Base-by-base conservation (phyloP, 2,797 vertebrate genomes). In the Acanthornis magna region DNA sequence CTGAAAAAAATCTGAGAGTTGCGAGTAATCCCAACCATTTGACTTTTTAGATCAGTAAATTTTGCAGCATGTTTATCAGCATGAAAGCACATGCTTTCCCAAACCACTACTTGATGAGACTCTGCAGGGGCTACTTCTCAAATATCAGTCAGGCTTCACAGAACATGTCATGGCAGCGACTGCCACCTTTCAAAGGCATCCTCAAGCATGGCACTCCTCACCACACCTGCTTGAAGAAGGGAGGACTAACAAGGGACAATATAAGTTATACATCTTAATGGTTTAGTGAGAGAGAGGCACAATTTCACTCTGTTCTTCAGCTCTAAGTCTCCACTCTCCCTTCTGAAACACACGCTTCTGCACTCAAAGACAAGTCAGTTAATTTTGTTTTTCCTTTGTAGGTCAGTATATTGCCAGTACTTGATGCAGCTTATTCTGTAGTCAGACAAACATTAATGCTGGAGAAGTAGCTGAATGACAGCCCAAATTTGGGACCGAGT, bases 161-260 rank as follows among this genome's bases (percentile, higher is more conserved):
- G 17, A 61, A 29, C 11, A 15, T 1, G 5, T 7, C 18, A 66
- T 0, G 3, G 30, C 34, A 80, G 43, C 5, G 4, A n/a, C 25
- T 21, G 10, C 11, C 16, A 11, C 2, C 0, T 14, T 51, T 51
- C 54, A 55, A 61, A 82, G 0, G 1, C 20, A n/a, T 26, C 42
- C 21, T 67, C 18, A 25, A 19, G 30, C 15, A 38, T 4, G 13
- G 16, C 13, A 38, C 11, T 54, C 32, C 34, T 66, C 30, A 61
- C 13, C 21, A 72, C 25, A 45, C 0, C 25, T 19, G 8, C 16
- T 13, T 63, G 45, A 11, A 73, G 70, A 50, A 48, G 7, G 18
- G 7, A 77, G 12, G 8, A 20, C 40, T 63, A 60, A 25, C 12
- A 48, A 10, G 5, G 10, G 2, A 38, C 32, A n/a, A 13, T 1